Evolutionary conservation across 2,797 vertebrate species (phyloP), one percentile per base, ranked within the genome.

Genomic region (Steatocranus sp.): DNA sequence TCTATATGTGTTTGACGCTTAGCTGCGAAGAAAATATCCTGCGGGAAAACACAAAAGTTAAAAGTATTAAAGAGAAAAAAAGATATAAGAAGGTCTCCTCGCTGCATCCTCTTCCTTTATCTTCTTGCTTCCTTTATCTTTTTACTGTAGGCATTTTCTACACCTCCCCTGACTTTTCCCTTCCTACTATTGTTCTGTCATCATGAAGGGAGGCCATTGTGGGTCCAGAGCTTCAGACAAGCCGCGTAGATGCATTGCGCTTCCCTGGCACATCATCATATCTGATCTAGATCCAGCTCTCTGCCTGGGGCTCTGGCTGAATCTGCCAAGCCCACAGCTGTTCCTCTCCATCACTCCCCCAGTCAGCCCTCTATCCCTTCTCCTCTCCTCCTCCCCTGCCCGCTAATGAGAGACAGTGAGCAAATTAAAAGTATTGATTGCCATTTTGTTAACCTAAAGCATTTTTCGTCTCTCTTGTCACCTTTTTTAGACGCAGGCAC

Each of bases 361-460:
- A 94, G 96, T 96, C 94, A 74, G 61, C 79, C 61, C 76, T 81
- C 83, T 79, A 63, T 46, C 75, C 80, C 14, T 11, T 48, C 77
- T 20, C 66, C 58, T 25, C 61, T 50, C 27, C 17, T 12, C 63
- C 53, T 46, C 63, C 49, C 34, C 63, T 11, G 4, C 63, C 49
- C 93, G 95, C 96, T 97, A 97, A 97, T 97, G 96, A 97, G 96
- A 96, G 95, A 94, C 96, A 96, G 96, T 96, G 96, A 97, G 97
- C 97, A 97, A 98, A 98, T 98, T 97, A 97, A 97, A 97, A 96
- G 95, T 97, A 98, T 98, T 83, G 97, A 98, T 98, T 96, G 93
- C 94, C 95, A 92, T 97, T 98, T 97, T 97, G 96, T 97, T 94
- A 95, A 95, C 94, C 93, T 94, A 74, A 82, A 81, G 87, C 95